Evolutionary conservation across 2,888 invertebrate genomes (phyloP), one percentile per base, ranked within the genome.

Genomic region (Nomada fucata): DNA sequence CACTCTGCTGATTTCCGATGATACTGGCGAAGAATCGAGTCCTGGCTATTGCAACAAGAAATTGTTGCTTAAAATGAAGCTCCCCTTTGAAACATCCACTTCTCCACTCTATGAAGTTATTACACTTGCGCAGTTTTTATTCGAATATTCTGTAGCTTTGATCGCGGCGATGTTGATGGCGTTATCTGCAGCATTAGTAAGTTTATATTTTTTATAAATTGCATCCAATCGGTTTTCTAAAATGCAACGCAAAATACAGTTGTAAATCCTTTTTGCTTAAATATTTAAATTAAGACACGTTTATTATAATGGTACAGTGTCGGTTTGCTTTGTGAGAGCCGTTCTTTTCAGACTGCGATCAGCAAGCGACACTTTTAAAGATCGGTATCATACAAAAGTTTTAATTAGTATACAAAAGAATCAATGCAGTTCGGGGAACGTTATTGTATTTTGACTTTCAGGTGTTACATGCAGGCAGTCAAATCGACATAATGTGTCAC

Each of bases 381-480:
- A 29, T 29, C 29, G 29, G 29, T 29, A 3, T 29, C 29, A 29
- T 29, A 3, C 4, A 29, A 29, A 29, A 29, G 29, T 29, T 29
- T 29, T 29, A 29, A 29, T 29, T 29, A 29, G 4, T 29, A 29
- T 29, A 29, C 29, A 5, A 29, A 29, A 29, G 5, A 29, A 29
- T 4, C 29, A 4, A 29, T 4, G 29, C 29, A 29, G 29, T 29
- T 4, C 29, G 29, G 29, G 29, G 29, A 29, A 4, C 26, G 2
- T 26, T 26, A 26, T 26, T 26, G 26, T 26, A n/a, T 5, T 65
- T 57, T 29, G 18, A 47, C 11, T 55, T 55, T 47, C 23, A 76
- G 76, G 47, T 70, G 3, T 47, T 76, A 18, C 69, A 76, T 23
- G 3, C 70, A 23, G 76, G 18, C 18, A 55, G 76, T 70, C 76